A percentile compares a stretch with the other conserved stretches of the same genome.
Conservation (phyloP, 2,113 vertebrate species). For the Thryonomys swinderianus region DNA sequence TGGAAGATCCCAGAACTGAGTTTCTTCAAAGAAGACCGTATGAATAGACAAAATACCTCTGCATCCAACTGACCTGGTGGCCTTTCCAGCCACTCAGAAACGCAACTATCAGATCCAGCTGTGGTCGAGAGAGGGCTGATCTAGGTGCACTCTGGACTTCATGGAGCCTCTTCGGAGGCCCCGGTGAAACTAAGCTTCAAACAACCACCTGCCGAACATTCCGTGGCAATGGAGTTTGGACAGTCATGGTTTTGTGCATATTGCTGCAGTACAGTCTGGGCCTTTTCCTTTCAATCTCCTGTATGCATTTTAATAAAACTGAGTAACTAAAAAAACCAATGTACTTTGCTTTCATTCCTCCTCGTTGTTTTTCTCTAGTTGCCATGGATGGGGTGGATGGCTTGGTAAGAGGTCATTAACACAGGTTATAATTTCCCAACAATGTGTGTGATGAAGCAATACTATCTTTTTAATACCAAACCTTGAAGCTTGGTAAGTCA, state of each 20-base stretch:
- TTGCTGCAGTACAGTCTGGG: constrained; percentile 69
- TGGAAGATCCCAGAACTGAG: not conserved
- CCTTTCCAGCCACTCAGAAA: constrained; percentile 31
- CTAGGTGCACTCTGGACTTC: not conserved
- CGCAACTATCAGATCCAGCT: constrained; percentile 39
- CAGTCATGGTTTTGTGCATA: constrained; percentile 49
- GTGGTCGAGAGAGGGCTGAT: constrained; percentile 44
- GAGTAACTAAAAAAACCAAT: constrained; percentile 76
- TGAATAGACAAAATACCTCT: not conserved
- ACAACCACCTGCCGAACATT: not conserved
- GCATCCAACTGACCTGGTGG: constrained; percentile 16
- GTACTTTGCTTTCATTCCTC: not conserved
- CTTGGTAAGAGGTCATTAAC: not conserved
- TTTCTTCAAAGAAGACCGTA: not conserved
- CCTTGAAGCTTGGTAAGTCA: not conserved
- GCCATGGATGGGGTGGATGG: fast-evolving
- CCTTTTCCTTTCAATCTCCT: constrained; percentile 70
- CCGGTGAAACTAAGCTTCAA: constrained; percentile 55
- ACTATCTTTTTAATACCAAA: not conserved
- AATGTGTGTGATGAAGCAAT: not conserved
- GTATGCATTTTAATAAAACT: constrained; percentile 86
- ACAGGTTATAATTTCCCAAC: not conserved
- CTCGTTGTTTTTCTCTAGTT: not conserved
- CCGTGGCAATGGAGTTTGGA: constrained; percentile 9
- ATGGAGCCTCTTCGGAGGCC: constrained; percentile 24